Conservation (phyloP, 2,888 invertebrate species). For the Phengaris alcon region DNA sequence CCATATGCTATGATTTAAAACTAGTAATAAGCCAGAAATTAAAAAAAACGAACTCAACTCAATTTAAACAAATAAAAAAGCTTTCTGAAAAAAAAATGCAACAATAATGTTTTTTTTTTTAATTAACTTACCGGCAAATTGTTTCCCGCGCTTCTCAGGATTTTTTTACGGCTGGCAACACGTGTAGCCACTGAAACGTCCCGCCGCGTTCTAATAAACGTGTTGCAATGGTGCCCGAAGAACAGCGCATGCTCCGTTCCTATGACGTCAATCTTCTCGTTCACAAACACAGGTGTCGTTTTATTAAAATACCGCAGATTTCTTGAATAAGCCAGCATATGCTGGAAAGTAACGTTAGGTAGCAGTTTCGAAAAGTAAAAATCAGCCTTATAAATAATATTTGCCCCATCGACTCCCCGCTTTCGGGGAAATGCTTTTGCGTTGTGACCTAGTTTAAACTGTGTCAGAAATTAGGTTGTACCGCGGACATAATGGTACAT, state of each 20-base stretch:
- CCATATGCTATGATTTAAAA: not conserved
- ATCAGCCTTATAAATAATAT: not conserved
- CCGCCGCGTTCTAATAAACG: constrained; percentile 55
- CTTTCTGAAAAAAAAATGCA: constrained; percentile 7
- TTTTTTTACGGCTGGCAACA: constrained; percentile 39
- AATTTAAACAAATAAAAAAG: not conserved
- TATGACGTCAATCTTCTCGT: constrained; percentile 76
- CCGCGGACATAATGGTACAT: constrained; percentile 2
- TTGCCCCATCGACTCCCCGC: not conserved
- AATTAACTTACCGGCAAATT: constrained; percentile 56
- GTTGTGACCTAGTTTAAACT: constrained; percentile 34
- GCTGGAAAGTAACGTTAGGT: not conserved
- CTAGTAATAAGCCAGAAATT: not conserved
- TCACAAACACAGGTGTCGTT: constrained; percentile 72
- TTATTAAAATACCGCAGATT: constrained; percentile 46
- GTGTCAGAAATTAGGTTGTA: constrained; percentile 28
- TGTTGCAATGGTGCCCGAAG: constrained; percentile 44
- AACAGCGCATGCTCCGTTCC: constrained; percentile 59
- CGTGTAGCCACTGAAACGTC: constrained; percentile 55
- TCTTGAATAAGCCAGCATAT: constrained; percentile 17
- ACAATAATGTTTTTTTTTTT: constrained; percentile 16
- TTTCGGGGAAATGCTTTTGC: constrained; percentile 7
- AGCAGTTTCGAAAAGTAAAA: not conserved
- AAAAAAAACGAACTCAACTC: not conserved
- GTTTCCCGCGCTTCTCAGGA: constrained; percentile 58